A percentile compares a stretch with the other conserved stretches of the same genome.
Conservation (phyloP, 2,113 vertebrate genomes). For the Gopherus flavomarginatus region DNA sequence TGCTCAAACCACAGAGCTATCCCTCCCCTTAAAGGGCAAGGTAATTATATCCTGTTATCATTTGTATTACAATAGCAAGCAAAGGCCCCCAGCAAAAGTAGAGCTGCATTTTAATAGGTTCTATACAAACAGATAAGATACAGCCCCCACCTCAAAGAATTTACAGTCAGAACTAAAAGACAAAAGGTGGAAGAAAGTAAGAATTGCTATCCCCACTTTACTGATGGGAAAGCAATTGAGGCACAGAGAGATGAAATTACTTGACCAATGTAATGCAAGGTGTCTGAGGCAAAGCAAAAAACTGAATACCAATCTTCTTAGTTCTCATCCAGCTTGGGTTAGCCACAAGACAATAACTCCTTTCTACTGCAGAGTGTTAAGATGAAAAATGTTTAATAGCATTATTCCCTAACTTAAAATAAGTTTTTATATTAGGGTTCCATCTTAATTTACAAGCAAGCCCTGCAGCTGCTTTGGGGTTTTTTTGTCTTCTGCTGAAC, state of each 20-base stretch:
- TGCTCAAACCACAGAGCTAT: too few relatives aligned
- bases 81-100: background rate
- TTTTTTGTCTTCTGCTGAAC: background rate
- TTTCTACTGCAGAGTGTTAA: background rate
- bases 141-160: background rate
- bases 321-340: background rate
- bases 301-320: background rate
- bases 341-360: background rate
- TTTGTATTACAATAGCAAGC: accelerated
- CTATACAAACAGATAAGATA: background rate
- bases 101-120: background rate
- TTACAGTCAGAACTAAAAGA: background rate
- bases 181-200: background rate
- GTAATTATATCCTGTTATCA: background rate
- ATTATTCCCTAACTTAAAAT: background rate
- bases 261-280: background rate
- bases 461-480: background rate
- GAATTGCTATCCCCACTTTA: background rate
- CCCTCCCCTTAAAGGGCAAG: too few relatives aligned
- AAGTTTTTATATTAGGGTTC: background rate
- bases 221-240: background rate
- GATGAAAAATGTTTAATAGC: background rate
- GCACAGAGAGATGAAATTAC: background rate
- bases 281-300: background rate
- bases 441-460: conserved; percentile 1